Evolutionary conservation across 2,113 vertebrate genomes (phyloP).

Genomic region (Penelope pileata): DNA sequence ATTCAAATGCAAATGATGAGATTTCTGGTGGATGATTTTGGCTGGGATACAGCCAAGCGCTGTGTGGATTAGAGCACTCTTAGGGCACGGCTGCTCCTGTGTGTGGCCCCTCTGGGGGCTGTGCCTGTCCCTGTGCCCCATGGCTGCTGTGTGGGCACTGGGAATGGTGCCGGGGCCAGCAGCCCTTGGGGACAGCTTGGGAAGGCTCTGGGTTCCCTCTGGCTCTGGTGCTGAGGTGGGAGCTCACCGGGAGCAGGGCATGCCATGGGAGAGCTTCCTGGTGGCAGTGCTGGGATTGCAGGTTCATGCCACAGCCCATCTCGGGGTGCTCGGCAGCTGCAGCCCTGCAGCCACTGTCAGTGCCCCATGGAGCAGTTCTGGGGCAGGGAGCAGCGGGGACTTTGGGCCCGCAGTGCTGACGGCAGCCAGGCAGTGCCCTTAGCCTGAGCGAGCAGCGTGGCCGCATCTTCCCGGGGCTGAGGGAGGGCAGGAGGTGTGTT

Average conservation of each 20-base stretch:
- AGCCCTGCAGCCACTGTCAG: accelerated
- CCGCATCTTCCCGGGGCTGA: not conserved
- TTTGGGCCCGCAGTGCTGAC: not conserved
- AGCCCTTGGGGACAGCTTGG: not conserved
- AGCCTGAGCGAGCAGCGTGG: accelerated
- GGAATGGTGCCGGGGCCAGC: not conserved
- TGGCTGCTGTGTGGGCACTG: accelerated
- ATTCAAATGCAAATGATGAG: slow-evolving; percentile 70
- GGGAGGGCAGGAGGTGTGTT: accelerated
- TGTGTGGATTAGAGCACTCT: slow-evolving; percentile 41
- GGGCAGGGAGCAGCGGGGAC: not conserved
- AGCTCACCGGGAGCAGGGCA: not conserved
- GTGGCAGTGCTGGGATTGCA: not conserved
- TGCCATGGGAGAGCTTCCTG: not conserved
- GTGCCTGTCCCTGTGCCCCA: not conserved
- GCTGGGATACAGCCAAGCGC: slow-evolving; percentile 49
- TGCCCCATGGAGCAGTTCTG: not conserved
- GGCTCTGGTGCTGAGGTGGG: not conserved
- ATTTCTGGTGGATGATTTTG: slow-evolving; percentile 70
- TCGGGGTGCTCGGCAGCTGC: not conserved
- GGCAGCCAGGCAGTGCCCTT: not conserved
- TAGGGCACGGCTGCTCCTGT: slow-evolving; percentile 30
- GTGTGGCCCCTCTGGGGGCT: not conserved
- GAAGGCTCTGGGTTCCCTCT: not conserved
- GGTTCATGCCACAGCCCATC: not conserved